Evolutionary conservation across 2,797 vertebrate genomes (phyloP), one percentile per base, ranked within the genome.

Genomic region (Pitangus sulphuratus): DNA sequence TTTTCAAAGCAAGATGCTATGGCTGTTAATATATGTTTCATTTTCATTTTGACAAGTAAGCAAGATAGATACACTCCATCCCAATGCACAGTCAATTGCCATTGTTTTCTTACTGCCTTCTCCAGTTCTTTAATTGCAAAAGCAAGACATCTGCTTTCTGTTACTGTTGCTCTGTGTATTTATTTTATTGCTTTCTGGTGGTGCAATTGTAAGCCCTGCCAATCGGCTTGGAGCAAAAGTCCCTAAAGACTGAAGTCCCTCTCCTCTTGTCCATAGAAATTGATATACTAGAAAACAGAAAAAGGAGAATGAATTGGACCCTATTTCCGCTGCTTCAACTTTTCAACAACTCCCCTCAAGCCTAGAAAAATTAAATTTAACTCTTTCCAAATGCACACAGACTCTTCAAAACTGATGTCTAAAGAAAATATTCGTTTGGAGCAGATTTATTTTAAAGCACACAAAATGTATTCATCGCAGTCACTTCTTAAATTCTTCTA

Each of bases 101-200:
- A 40, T 61, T 78, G 68, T 57, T 92, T 91, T 68, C 78, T 77
- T 80, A 93, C 14, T 78, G 57, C 75, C 25, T 88, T 78, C 78
- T 93, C 82, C 42, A 80, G 47, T 26, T 84, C 69, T 85, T 92
- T 84, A 94, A 94, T 60, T 91, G 39, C 68, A 88, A 81, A 91
- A 92, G 57, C 76, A 87, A 83, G 79, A 91, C 91, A 96, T 96
- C 91, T 97, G 95, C 79, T 96, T 95, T 94, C 80, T 75, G 82
- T 96, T 96, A 96, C 53, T 81, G 39, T 31, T 88, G 47, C 70
- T 94, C 54, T 91, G 40, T 6, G 6, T 81, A 86, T 91, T 93
- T 86, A 35, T 93, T 96, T 96, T 93, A 96, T 72, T 92, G 69
- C 72, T 85, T 87, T 95, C 85, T 92, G 68, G 56, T 85, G 68